Base-by-base conservation (phyloP, 2,888 invertebrate species). In the Diplazon laetatorius region DNA sequence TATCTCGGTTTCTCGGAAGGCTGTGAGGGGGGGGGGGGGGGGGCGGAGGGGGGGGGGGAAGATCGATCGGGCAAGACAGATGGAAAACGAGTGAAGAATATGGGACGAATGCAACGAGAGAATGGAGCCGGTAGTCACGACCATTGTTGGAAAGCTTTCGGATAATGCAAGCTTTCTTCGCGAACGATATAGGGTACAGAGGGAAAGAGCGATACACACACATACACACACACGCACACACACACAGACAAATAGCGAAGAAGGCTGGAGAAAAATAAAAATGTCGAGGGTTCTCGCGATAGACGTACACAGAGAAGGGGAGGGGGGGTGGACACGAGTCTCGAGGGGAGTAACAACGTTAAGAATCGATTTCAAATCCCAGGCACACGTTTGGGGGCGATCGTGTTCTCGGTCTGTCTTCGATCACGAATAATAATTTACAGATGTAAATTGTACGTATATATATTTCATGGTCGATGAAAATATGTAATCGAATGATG, bases 121-220 rank as follows among this genome's bases (percentile, higher is more conserved):
- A 16, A 68, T 39, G 35, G 46, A 22, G 62, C 65, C 18, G 20
- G 10, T 46, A 48, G 9, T 37, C 42, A 68, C 72, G 55, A 46
- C 60, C 60, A 75, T 71, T 78, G 75, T 78, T 78, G 66, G 42
- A 71, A 75, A 66, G 75, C 71, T 71, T 66, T 66, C 30, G 46
- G 60, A 52, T 71, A 75, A 71, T 68, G 35, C 35, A 66, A 78
- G 66, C 74, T 68, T 78, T 71, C 62, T 68, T 78, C 66, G 37
- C 25, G 25, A 22, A 42, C 39, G 30, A 66, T 55, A 42, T 62
- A 35, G 60, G n/a, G 50, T 42, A 39, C 22, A 25, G 35, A 60
- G 52, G 44, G 25, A 57, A 16, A 59, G 30, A 30, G n/a, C 52
- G 50, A 39, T 14, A n/a, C n/a, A 52, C 44, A 12, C 30, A 0